These are phyloP conservation scores for Matsumurasca onukii DNA, from an alignment of 1,140 invertebrate genomes.

Conservation along the genomic window DNA sequence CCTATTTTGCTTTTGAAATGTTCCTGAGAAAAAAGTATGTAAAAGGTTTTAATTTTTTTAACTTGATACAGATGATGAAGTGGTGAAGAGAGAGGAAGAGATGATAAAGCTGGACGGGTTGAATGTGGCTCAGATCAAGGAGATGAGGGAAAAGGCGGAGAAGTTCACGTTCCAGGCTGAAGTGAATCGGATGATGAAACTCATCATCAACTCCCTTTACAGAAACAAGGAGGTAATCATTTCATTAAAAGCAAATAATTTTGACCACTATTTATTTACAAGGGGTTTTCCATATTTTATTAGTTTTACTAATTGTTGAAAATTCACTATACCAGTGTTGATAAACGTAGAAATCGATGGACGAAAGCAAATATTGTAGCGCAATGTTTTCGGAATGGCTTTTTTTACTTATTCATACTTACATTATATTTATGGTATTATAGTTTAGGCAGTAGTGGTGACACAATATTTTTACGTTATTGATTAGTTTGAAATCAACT, in stretches of 20 bases:
- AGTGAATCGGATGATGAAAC: constrained; percentile 99
- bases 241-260: not conserved
- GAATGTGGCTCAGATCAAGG: constrained; percentile 91
- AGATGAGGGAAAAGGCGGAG: constrained; percentile 87
- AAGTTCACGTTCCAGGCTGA: constrained; percentile 95
- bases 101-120: constrained; percentile 95
- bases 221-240: constrained; percentile 91
- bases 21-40: no score
- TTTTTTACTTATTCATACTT: no score
- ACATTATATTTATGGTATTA: no score
- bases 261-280: not conserved
- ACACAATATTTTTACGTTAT: no score
- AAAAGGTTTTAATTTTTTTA: no score
- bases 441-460: no score
- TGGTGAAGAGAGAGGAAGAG: constrained; percentile 88
- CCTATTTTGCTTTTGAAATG: not conserved
- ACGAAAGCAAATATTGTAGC: no score
- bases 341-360: no score
- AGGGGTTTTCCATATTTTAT: not conserved
- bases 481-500: no score
- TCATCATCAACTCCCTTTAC: constrained; percentile 98
- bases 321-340: no score
- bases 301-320: not conserved
- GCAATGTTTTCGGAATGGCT: no score
- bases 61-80: constrained; percentile 71